A percentile compares a stretch with the other conserved stretches of the same genome.
These are phyloP conservation scores for Halictus rubicundus DNA, from an alignment of 1,140 invertebrate genomes.

Conservation along the genomic window DNA sequence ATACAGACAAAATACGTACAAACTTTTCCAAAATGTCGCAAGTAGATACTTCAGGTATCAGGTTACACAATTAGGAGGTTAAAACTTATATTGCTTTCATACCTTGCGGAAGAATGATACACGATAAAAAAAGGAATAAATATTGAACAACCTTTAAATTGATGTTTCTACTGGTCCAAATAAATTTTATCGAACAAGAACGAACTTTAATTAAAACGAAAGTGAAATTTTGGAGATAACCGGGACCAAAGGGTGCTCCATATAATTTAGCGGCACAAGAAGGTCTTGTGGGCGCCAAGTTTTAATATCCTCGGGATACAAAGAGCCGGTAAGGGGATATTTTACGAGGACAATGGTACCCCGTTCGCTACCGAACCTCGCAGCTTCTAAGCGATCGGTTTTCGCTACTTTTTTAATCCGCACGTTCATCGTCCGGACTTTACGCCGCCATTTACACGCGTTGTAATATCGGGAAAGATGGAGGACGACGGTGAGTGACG, in stretches of 20 bases:
- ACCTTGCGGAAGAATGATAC: too few species aligned
- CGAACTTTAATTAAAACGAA: too few species aligned
- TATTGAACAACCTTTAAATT: too few species aligned
- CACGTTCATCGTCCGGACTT: not conserved
- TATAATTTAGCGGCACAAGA: not conserved
- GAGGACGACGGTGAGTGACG: not conserved
- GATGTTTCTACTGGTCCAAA: too few species aligned
- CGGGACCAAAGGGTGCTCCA: too few species aligned
- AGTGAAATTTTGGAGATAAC: not conserved
- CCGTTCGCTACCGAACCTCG: not conserved
- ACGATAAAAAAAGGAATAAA: too few species aligned
- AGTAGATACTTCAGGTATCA: too few species aligned
- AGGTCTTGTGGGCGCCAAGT: not conserved
- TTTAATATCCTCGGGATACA: not conserved
- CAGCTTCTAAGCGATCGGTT: constrained; percentile 29
- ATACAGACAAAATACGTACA: too few species aligned
- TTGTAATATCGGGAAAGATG: not conserved
- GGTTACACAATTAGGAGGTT: too few species aligned
- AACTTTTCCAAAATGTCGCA: too few species aligned
- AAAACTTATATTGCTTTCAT: too few species aligned
- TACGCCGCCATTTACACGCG: not conserved
- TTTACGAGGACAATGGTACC: constrained; percentile 6
- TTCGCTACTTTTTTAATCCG: constrained; percentile 1
- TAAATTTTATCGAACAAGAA: too few species aligned
- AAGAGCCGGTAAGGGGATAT: not conserved